These are phyloP conservation scores for Cryptus viduatorius DNA, from an alignment of 2,888 invertebrate species.

Conservation along the genomic window DNA sequence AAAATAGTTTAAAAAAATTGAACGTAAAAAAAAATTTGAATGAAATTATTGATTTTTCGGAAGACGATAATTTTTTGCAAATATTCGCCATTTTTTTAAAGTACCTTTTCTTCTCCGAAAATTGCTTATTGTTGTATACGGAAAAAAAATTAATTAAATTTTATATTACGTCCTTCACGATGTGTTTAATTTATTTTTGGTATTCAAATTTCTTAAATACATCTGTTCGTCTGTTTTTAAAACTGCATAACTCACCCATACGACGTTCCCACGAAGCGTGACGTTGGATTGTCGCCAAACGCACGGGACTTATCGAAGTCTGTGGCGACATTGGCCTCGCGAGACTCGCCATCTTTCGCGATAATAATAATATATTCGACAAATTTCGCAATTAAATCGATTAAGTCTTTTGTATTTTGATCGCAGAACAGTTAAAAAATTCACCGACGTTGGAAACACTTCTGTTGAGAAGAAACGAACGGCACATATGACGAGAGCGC, in stretches of 20 bases:
- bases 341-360: constrained; percentile 73
- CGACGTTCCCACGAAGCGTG: constrained; percentile 80
- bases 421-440: background rate
- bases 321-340: constrained; percentile 77
- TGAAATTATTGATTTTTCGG: too few species aligned
- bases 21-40: too few species aligned
- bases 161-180: too few species aligned
- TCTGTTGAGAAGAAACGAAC: constrained; percentile 4
- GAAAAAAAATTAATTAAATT: too few species aligned
- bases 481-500: background rate
- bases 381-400: constrained; percentile 29
- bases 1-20: too few species aligned
- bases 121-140: too few species aligned
- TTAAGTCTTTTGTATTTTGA: background rate
- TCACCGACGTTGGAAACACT: constrained; percentile 13
- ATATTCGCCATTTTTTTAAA: too few species aligned
- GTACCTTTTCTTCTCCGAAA: too few species aligned
- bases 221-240: background rate
- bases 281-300: constrained; percentile 79
- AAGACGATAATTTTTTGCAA: too few species aligned
- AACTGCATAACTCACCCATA: constrained; percentile 78
- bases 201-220: background rate
- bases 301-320: constrained; percentile 74
- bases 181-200: too few species aligned
- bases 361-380: constrained; percentile 40